Percentiles rank a stretch among this genome's conserved stretches.
phyloP scores from a whole-genome alignment of 2,888 invertebrate genomes.

The Eupelmus urozonus region DNA sequence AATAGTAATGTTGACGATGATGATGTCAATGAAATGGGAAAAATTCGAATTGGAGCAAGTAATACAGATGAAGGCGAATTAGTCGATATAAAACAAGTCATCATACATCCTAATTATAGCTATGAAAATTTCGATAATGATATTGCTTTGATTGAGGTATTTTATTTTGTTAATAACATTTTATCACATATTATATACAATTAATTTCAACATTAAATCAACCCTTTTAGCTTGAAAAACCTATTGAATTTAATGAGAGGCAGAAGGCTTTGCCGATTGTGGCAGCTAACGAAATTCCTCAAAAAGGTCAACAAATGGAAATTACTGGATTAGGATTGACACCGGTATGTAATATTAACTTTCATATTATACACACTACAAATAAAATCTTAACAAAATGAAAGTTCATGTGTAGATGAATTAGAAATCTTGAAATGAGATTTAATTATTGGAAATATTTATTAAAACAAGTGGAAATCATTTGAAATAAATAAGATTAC shows the following conservation, averaged over 20 bases:
- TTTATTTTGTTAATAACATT: neutral
- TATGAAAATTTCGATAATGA: neutral
- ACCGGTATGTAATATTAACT: slow-evolving; percentile 39
- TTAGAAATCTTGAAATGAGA: too few relatives aligned
- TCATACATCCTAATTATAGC: neutral
- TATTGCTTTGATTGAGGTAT: slow-evolving; percentile 30
- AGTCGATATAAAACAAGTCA: neutral
- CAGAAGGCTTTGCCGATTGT: slow-evolving; percentile 32
- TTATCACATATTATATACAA: neutral
- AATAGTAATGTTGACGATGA: neutral
- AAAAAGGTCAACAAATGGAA: slow-evolving; percentile 11
- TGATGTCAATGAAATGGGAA: too few relatives aligned
- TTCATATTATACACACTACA: too few relatives aligned
- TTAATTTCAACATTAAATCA: neutral
- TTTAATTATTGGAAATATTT: too few relatives aligned
- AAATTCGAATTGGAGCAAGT: neutral
- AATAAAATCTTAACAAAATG: too few relatives aligned
- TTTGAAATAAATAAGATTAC: neutral
- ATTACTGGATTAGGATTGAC: slow-evolving; percentile 46
- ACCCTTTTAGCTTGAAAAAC: slow-evolving; percentile 13
- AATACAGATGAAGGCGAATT: neutral
- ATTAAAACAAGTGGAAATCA: too few relatives aligned
- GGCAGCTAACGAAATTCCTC: slow-evolving; percentile 8
- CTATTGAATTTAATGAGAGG: slow-evolving; percentile 26
- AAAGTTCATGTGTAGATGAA: too few relatives aligned